Percentiles rank a stretch among this genome's conserved stretches.
Evolutionary conservation across 1,140 invertebrate genomes (phyloP).

Genomic region (Luehdorfia chinensis): DNA sequence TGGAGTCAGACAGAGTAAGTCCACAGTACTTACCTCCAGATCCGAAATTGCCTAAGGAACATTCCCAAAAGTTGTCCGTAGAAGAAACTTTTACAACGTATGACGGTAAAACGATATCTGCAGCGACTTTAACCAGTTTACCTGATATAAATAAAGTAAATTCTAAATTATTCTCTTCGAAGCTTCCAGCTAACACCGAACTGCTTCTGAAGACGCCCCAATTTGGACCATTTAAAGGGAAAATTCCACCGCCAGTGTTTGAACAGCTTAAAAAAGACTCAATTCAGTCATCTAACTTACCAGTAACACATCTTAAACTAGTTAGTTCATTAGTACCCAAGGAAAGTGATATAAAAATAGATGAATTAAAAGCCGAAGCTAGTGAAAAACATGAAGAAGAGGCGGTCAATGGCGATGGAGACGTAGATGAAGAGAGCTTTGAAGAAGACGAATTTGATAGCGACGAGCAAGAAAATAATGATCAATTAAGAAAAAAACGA

Average conservation of each 20-base stretch:
- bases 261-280: constrained; percentile 41
- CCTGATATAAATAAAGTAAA: constrained; percentile 69
- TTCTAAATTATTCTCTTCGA: constrained; percentile 71
- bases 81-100: constrained; percentile 81
- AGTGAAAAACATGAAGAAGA: constrained; percentile 44
- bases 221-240: constrained; percentile 83
- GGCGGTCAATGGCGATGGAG: constrained; percentile 22
- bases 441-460: constrained; percentile 25
- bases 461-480: constrained; percentile 40
- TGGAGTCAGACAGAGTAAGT: constrained; percentile 83
- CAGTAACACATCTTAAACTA: constrained; percentile 45
- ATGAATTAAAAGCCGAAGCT: constrained; percentile 41
- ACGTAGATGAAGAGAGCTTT: not conserved
- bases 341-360: constrained; percentile 18
- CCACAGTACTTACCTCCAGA: constrained; percentile 83
- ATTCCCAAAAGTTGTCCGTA: constrained; percentile 59
- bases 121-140: constrained; percentile 78
- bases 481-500: constrained; percentile 36
- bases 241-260: constrained; percentile 78
- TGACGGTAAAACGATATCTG: constrained; percentile 84
- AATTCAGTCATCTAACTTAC: constrained; percentile 9
- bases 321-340: constrained; percentile 36
- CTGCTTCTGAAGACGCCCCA: constrained; percentile 81
- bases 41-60: constrained; percentile 58
- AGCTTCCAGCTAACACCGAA: constrained; percentile 78